phyloP scores from a whole-genome alignment of 2,888 invertebrate species.

The Sacculina carcini region DNA sequence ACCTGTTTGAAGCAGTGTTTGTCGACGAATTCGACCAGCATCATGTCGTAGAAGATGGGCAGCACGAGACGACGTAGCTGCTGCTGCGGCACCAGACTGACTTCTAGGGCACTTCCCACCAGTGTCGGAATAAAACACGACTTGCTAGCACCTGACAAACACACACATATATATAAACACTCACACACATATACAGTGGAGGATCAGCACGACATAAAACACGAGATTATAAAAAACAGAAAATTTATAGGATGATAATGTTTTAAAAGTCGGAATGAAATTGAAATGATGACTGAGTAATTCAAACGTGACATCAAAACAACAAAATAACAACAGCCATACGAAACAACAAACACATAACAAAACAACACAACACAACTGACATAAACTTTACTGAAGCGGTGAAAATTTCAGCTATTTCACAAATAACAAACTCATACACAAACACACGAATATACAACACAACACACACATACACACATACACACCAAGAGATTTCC shows the following conservation, averaged over 20 bases:
- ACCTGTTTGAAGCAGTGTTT: slow-evolving; percentile 58
- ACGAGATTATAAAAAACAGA: no score
- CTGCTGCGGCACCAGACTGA: slow-evolving; percentile 63
- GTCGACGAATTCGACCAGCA: slow-evolving; percentile 64
- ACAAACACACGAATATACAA: slow-evolving; percentile 60
- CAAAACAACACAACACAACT: no score
- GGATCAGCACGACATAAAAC: neutral
- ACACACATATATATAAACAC: slow-evolving; percentile 6
- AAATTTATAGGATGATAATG: no score
- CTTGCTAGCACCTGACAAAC: slow-evolving; percentile 41
- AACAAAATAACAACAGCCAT: no score
- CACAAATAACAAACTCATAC: no score
- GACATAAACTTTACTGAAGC: no score
- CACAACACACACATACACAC: slow-evolving; percentile 25
- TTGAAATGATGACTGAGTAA: no score
- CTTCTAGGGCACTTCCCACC: slow-evolving; percentile 77
- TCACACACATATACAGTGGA: slow-evolving; percentile 4
- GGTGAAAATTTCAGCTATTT: no score
- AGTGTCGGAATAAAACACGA: slow-evolving; percentile 69
- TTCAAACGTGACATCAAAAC: no score
- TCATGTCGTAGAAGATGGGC: slow-evolving; percentile 79
- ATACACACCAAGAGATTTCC: slow-evolving; percentile 46
- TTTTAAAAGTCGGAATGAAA: no score
- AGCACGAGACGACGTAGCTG: slow-evolving; percentile 64
- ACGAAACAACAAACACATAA: no score